Evolutionary conservation across 2,797 vertebrate species (phyloP).

Genomic region (Oceanodroma leucorhoa): DNA sequence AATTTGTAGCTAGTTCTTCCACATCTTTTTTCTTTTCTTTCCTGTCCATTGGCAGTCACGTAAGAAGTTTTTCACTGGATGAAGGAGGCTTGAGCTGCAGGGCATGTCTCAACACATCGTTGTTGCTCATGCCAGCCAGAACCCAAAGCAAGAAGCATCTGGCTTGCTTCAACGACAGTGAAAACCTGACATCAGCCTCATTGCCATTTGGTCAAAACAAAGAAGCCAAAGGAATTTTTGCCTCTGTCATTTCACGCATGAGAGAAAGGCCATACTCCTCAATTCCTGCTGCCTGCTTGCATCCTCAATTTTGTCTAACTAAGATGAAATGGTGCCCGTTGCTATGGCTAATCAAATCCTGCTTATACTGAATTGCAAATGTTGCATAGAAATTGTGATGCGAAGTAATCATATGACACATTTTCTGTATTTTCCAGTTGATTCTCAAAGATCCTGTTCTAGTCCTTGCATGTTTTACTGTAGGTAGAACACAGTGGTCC

Average conservation of each 20-base stretch:
- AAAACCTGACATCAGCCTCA: not conserved
- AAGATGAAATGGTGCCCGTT: not conserved
- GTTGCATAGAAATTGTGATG: not conserved
- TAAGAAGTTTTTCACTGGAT: not conserved
- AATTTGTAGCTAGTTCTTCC: not conserved
- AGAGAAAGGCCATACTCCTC: not conserved
- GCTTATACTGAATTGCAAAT: not conserved
- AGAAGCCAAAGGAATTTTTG: not conserved
- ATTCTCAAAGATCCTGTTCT: not conserved
- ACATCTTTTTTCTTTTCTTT: not conserved
- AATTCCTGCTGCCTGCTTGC: not conserved
- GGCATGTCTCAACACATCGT: not conserved
- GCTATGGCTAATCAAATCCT: not conserved
- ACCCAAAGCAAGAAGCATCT: not conserved
- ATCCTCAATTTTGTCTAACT: not conserved
- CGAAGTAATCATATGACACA: not conserved
- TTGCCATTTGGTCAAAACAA: not conserved
- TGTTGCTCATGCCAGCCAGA: not conserved
- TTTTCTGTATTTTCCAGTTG: not conserved
- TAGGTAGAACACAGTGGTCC: not conserved
- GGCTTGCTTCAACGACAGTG: not conserved
- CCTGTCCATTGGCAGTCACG: not conserved
- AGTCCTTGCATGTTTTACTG: not conserved
- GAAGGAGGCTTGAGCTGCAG: not conserved
- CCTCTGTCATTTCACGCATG: not conserved